Percentiles rank a stretch among this genome's conserved stretches.
Conservation (phyloP, 2,888 invertebrate genomes). For the Rhagonycha fulva region DNA sequence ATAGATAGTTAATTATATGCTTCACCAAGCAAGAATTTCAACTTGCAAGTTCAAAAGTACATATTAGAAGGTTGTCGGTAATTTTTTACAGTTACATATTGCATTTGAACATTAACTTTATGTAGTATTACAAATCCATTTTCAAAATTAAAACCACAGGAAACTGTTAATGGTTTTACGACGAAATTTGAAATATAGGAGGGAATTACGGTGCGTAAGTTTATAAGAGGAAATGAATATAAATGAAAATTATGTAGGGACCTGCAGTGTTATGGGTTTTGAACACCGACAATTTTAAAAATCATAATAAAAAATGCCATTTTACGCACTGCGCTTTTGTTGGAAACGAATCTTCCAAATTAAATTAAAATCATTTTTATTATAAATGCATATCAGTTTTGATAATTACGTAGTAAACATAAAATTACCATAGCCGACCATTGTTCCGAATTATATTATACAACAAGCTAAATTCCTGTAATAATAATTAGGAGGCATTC, state of each 20-base stretch:
- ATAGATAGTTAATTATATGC: neutral
- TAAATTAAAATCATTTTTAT: neutral
- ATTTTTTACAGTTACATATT: neutral
- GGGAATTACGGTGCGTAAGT: conserved; percentile 27
- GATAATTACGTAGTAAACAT: neutral
- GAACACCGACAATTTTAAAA: conserved; percentile 9
- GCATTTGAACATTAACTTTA: neutral
- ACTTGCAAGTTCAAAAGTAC: neutral
- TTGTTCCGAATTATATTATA: neutral
- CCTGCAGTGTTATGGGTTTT: conserved; percentile 11
- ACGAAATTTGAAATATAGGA: neutral
- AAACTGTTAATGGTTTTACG: neutral
- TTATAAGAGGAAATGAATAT: conserved; percentile 17
- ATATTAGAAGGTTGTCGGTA: neutral
- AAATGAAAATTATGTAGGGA: conserved; percentile 4
- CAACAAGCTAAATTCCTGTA: neutral
- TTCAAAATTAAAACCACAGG: neutral
- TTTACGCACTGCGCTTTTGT: neutral
- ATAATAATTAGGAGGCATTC: neutral
- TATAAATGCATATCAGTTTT: neutral
- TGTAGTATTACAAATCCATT: neutral
- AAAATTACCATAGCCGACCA: neutral
- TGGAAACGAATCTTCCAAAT: neutral
- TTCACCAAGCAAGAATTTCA: neutral
- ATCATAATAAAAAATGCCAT: conserved; percentile 5